These are phyloP conservation scores for Macroramphosus scolopax DNA, from an alignment of 2,797 vertebrate genomes.

Conservation along the genomic window DNA sequence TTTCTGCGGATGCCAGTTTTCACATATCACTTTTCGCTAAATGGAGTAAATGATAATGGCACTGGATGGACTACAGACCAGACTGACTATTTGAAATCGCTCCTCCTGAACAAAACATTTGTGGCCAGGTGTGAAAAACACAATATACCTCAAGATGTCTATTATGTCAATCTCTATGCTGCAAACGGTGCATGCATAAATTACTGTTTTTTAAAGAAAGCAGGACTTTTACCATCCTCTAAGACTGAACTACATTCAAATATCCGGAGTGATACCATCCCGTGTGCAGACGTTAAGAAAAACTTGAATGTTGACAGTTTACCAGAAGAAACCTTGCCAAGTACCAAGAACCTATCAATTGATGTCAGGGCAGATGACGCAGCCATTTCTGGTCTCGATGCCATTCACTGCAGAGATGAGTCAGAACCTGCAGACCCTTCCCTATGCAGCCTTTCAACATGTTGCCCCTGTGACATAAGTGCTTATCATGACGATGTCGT, in stretches of 20 bases:
- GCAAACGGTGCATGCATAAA: conserved; percentile 77
- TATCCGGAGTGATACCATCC: conserved; percentile 1
- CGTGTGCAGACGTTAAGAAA: conserved; percentile 8
- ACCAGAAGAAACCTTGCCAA: conserved; percentile 4
- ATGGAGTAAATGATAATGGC: conserved; percentile 72
- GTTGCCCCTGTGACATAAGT: conserved; percentile 19
- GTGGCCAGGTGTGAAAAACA: conserved; percentile 76
- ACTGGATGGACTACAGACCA: conserved; percentile 75
- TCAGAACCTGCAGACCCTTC: conserved; percentile 8
- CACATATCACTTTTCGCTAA: conserved; percentile 82
- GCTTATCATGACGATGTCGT: conserved; percentile 49
- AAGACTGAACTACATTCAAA: conserved; percentile 8
- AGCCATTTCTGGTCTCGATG: background rate
- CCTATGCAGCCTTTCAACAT: conserved; percentile 1
- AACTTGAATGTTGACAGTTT: background rate
- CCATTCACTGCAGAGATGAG: conserved; percentile 1
- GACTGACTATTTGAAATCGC: conserved; percentile 71
- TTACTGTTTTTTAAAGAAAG: conserved; percentile 64
- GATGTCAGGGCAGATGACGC: conserved; percentile 26
- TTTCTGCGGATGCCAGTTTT: conserved; percentile 88
- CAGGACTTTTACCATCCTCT: background rate
- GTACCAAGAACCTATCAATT: background rate
- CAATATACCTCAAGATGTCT: conserved; percentile 72
- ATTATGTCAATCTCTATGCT: conserved; percentile 78
- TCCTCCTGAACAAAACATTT: conserved; percentile 75